phyloP scores from a whole-genome alignment of 2,113 vertebrate genomes.

The Phrynosoma platyrhinos region DNA sequence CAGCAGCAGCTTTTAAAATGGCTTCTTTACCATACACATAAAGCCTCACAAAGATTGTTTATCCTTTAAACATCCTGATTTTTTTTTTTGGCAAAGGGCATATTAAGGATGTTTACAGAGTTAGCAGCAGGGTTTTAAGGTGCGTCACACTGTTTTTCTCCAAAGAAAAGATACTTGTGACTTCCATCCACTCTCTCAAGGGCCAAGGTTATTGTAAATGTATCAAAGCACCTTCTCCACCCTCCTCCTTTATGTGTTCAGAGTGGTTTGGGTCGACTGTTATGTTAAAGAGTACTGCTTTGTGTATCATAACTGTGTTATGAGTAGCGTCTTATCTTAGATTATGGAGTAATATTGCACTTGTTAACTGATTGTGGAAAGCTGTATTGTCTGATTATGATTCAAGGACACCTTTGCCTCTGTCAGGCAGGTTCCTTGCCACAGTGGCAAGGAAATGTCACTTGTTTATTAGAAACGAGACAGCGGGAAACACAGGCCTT shows the following conservation, averaged over 20 bases:
- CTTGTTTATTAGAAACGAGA: background rate
- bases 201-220: slow-evolving; percentile 30
- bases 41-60: background rate
- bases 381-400: slow-evolving; percentile 7
- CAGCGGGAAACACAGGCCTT: background rate
- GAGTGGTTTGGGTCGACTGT: background rate
- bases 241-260: slow-evolving; percentile 24
- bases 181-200: background rate
- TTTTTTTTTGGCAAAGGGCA: background rate
- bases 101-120: slow-evolving; percentile 19
- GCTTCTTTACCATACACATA: background rate
- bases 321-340: background rate
- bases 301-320: slow-evolving; percentile 41
- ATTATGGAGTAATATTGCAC: slow-evolving; percentile 31
- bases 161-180: slow-evolving; percentile 25
- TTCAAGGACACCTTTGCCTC: background rate
- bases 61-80: slow-evolving; percentile 8
- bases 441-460: background rate
- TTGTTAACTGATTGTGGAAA: slow-evolving; percentile 17
- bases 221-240: background rate
- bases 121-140: slow-evolving; percentile 18
- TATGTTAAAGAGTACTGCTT: slow-evolving; percentile 18
- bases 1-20: background rate
- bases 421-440: background rate
- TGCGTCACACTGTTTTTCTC: background rate